Percentiles rank a stretch among this genome's conserved stretches.
phyloP scores from a whole-genome alignment of 35 echinoderm and acorn worm genomes.

The Ophiothrix spiculata region DNA sequence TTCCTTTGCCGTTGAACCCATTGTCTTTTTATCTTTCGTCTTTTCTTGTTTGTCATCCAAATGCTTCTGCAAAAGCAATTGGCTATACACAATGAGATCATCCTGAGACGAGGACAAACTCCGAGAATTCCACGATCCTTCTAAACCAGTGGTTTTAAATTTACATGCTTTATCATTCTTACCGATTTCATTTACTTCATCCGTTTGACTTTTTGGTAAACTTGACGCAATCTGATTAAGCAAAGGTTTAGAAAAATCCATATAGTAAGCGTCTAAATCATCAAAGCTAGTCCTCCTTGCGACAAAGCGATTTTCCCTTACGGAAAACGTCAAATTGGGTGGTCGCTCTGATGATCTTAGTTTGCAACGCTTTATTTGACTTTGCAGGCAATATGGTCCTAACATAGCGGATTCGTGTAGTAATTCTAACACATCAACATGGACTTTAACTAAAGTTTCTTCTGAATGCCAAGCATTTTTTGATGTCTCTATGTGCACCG shows the following conservation, averaged over 20 bases:
- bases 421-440: constrained; percentile 47
- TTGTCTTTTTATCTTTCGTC: no score
- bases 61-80: background rate
- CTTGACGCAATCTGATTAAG: background rate
- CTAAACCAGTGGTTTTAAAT: background rate
- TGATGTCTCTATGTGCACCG: background rate
- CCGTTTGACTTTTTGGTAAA: background rate
- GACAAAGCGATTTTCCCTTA: constrained; percentile 43
- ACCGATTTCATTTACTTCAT: background rate
- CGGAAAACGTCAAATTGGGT: constrained; percentile 29
- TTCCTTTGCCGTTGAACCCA: no score
- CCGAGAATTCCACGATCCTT: background rate
- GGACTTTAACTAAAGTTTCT: constrained; percentile 6
- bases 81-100: background rate
- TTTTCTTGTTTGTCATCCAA: background rate
- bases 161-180: background rate
- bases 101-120: background rate
- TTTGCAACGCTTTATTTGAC: constrained; percentile 20
- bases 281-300: constrained; percentile 19
- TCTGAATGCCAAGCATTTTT: background rate
- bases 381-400: constrained; percentile 12
- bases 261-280: constrained; percentile 13
- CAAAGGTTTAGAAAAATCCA: background rate
- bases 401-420: constrained; percentile 10
- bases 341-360: background rate